Evolutionary conservation across 2,113 vertebrate genomes (phyloP), one percentile per base, ranked within the genome.

Genomic region (Tenrec ecaudatus): DNA sequence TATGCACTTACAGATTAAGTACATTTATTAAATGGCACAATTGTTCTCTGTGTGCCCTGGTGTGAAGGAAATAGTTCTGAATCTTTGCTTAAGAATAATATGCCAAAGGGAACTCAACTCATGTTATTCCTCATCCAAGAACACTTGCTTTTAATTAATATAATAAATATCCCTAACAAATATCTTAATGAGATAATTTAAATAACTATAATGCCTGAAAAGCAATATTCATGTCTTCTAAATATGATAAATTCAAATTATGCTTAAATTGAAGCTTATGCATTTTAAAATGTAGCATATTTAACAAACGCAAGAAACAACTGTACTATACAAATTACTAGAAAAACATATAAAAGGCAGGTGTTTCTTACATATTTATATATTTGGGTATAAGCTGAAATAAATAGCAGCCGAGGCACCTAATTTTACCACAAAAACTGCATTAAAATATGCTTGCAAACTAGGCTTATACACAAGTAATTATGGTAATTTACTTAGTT

Each of bases 271-370:
- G 31, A 69, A 58, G 17, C 27, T 47, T 25, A 33, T 76, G 57
- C 31, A 25, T 94, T 94, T 38, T 43, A 33, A 80, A n/a, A 68
- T 27, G 75, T 75, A 40, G 20, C 11, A 66, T 84, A 89, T 81
- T 69, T 2, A 75, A 66, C 76, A 89, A 86, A 73, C 3, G 66
- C 64, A 2, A 58, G 87, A 90, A 82, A 29, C 31, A 33, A 43
- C 16, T 66, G 29, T 64, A 86, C n/a, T 20, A 58, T 17, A 36
- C 29, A 83, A 43, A 31, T 36, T 75, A 31, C 53, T 82, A 33
- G 64, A 75, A 85, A 27, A 31, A 68, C 8, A 64, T 82, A 86
- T 25, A 31, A 15, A 90, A 90, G 33, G 20, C 27, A 29, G n/a
- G 16, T 40, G 27, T 60, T 94, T 60, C 40, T 36, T 40, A 86